Base-by-base conservation (phyloP, 2,888 invertebrate species). In the Prionchulus punctatus region DNA sequence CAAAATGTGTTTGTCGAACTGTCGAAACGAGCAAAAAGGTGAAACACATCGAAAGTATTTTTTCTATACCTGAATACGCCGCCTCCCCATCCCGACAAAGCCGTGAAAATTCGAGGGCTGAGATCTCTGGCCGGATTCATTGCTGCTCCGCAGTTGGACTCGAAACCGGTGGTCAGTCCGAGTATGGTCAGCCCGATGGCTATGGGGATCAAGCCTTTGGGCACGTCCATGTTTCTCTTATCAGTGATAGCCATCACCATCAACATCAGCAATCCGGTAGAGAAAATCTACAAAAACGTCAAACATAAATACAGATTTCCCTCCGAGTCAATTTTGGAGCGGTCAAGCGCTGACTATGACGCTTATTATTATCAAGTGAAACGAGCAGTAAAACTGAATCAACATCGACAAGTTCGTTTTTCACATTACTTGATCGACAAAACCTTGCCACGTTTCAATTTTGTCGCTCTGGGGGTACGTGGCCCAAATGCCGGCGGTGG, bases 81-180 rank as follows among this genome's bases (percentile, higher is more conserved):
- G 2, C 58, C 48, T 2, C 75, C 75, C 74, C 76, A 78, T 18
- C 77, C 78, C 18, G 74, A 72, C 1, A 75, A 62, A 18, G 71
- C 63, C 0, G 76, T 75, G 58, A 72, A 71, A 43, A 72, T 60
- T 49, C 73, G 60, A 0, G 73, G 72, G 1, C 65, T 67, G 3
- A 55, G 12, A 55, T 55, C 55, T 26, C 55, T 47, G 26, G 80
- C 80, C 1, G 80, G 80, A 65, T 80, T 80, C 60, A 79, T 73
- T 43, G 78, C 75, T 60, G 75, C 78, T 30, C 79, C 79, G 62
- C 77, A 76, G 68, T 79, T 79, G 60, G 70, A 68, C n/a, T 76
- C 77, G 61, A 76, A 76, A 27, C 75, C 57, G 61, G 75, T 68
- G 18, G 75, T 74, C 53, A 78, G 73, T 25, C 65, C 72, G 3